Evolutionary conservation across 2,113 vertebrate species (phyloP).

Genomic region (Brachionichthys hirsutus): DNA sequence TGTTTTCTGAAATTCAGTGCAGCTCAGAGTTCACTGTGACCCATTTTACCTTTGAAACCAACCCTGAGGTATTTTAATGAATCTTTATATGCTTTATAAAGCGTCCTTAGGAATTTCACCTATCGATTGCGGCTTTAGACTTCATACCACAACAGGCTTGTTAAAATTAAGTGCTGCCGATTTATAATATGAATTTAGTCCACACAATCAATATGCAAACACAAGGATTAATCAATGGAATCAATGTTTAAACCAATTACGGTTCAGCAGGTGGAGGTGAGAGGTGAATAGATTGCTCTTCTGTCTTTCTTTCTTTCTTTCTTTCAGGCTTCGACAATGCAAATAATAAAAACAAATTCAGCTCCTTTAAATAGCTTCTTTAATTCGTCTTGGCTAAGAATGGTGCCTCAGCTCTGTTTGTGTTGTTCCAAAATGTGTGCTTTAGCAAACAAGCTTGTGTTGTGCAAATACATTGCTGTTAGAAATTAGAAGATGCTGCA

Average conservation of each 20-base stretch:
- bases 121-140: slow-evolving; percentile 1
- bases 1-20: slow-evolving; percentile 33
- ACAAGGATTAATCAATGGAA: slow-evolving; percentile 2
- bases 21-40: slow-evolving; percentile 1
- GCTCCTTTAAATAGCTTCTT: slow-evolving; percentile 15
- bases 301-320: too few relatives aligned
- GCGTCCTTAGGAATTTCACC: too few relatives aligned
- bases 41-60: too few relatives aligned
- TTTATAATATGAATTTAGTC: slow-evolving; percentile 12
- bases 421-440: not conserved
- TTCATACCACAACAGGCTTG: slow-evolving; percentile 6
- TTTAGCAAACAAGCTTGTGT: not conserved
- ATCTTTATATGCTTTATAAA: too few relatives aligned
- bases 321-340: slow-evolving; percentile 16
- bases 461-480: not conserved
- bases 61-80: not conserved
- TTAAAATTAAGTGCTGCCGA: slow-evolving; percentile 6
- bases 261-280: slow-evolving; percentile 2
- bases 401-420: slow-evolving; percentile 2
- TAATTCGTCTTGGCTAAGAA: slow-evolving; percentile 23
- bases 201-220: not conserved
- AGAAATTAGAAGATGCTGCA: slow-evolving; percentile 4
- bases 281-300: slow-evolving; percentile 15
- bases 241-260: slow-evolving; percentile 21
- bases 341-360: slow-evolving; percentile 9